phyloP scores from a whole-genome alignment of 2,888 invertebrate genomes.

The Crocallis elinguaria region DNA sequence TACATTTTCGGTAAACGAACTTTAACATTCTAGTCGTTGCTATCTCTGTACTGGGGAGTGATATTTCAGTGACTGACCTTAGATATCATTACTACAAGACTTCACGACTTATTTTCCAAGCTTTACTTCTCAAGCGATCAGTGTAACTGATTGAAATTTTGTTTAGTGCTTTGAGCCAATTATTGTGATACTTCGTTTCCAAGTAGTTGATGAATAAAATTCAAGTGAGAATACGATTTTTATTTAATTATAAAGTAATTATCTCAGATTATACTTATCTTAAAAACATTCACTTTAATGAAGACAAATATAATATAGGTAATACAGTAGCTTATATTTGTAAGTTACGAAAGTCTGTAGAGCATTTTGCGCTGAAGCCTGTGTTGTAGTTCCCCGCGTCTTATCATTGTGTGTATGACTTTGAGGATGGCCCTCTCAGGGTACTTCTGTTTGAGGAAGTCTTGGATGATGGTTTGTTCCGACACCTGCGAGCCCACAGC shows the following conservation, averaged over 20 bases:
- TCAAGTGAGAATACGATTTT: conserved; percentile 18
- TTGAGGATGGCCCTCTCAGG: conserved; percentile 94
- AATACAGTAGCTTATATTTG: too few relatives aligned
- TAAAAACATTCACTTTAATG: too few relatives aligned
- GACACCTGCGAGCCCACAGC: conserved; percentile 98
- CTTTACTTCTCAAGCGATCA: conserved; percentile 32
- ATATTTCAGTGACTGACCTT: conserved; percentile 1
- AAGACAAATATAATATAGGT: too few relatives aligned
- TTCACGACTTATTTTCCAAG: conserved; percentile 13
- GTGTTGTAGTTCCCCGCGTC: conserved; percentile 98
- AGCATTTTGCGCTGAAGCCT: conserved; percentile 98
- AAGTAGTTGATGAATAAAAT: conserved; percentile 36
- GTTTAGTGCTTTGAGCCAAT: conserved; percentile 28
- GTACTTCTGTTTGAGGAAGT: conserved; percentile 93
- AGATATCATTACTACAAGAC: conserved; percentile 7
- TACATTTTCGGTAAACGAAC: not conserved
- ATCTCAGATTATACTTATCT: not conserved
- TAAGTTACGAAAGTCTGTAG: conserved; percentile 92
- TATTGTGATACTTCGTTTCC: conserved; percentile 31
- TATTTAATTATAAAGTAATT: conserved; percentile 25
- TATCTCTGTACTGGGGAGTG: conserved; percentile 35
- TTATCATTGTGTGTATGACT: conserved; percentile 97
- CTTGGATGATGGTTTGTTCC: conserved; percentile 96
- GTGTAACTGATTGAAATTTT: conserved; percentile 49
- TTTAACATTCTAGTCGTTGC: conserved; percentile 47